Evolutionary conservation across 1,140 invertebrate genomes (phyloP).

Genomic region (Psilanteris sp.): DNA sequence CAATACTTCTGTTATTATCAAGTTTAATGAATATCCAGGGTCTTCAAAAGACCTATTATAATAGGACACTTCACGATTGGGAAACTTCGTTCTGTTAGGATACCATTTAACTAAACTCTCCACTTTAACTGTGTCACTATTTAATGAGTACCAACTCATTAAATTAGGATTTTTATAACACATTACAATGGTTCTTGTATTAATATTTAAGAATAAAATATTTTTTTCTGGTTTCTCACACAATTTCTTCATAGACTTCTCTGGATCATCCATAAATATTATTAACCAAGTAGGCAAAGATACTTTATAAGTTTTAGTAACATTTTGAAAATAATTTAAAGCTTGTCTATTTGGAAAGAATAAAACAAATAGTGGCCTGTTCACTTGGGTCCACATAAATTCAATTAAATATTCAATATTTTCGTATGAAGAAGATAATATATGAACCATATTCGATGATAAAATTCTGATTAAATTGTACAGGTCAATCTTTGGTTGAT

Average conservation of each 20-base stretch:
- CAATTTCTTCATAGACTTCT: background rate
- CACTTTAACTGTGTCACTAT: background rate
- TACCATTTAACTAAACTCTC: conserved; percentile 6
- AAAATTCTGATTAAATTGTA: background rate
- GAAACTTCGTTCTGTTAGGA: conserved; percentile 4
- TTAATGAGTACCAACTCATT: conserved; percentile 2
- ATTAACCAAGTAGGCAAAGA: conserved; percentile 13
- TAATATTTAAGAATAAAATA: background rate
- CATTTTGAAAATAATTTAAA: conserved; percentile 12
- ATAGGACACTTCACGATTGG: conserved; percentile 1
- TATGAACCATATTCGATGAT: background rate
- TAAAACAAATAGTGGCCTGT: conserved; percentile 1
- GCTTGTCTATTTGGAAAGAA: background rate
- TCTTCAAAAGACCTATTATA: background rate
- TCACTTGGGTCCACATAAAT: background rate
- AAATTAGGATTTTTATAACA: conserved; percentile 19
- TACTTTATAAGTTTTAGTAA: background rate
- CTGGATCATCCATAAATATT: conserved; percentile 6
- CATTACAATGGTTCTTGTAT: conserved; percentile 5
- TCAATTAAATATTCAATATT: background rate
- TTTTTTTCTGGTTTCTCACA: conserved; percentile 6
- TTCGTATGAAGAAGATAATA: background rate
- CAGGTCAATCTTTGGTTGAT: background rate
- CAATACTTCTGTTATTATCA: conserved; percentile 11
- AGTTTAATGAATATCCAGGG: background rate